These are phyloP conservation scores for Myoxocephalus aenaeus DNA, from an alignment of 2,797 vertebrate species.

Conservation along the genomic window DNA sequence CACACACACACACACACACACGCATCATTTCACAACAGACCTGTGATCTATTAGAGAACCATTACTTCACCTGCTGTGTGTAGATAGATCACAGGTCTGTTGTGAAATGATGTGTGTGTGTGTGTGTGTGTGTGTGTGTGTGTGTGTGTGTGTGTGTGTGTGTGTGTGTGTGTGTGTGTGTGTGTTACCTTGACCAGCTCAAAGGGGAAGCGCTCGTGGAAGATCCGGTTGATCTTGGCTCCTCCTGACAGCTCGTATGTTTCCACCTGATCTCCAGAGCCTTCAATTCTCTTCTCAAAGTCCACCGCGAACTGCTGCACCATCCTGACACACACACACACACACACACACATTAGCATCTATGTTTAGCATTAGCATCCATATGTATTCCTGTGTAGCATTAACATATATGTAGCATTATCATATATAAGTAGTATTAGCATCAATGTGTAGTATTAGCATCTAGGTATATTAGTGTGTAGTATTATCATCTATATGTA, in stretches of 20 bases:
- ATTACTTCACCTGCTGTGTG: no score
- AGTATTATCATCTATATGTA: no score
- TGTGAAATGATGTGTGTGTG: not conserved
- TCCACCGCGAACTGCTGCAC: conserved; percentile 97
- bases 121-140: not conserved
- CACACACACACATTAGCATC: not conserved
- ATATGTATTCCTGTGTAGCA: conserved; percentile 17
- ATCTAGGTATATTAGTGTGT: not conserved
- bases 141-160: not conserved
- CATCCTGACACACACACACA: conserved; percentile 85
- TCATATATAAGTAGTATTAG: no score
- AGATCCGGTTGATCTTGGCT: conserved; percentile 95
- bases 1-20: no score
- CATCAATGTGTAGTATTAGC: no score
- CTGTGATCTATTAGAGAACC: no score
- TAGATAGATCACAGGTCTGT: not conserved
- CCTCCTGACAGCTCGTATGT: conserved; percentile 96
- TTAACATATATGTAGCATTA: no score
- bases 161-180: not conserved
- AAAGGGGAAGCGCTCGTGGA: conserved; percentile 96
- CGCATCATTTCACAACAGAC: no score
- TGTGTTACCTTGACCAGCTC: conserved; percentile 93
- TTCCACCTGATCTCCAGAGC: conserved; percentile 96
- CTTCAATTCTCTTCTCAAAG: conserved; percentile 97
- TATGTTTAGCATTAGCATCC: not conserved